Evolutionary conservation across 2,113 vertebrate genomes (phyloP).

Genomic region (Mesitornis unicolor): DNA sequence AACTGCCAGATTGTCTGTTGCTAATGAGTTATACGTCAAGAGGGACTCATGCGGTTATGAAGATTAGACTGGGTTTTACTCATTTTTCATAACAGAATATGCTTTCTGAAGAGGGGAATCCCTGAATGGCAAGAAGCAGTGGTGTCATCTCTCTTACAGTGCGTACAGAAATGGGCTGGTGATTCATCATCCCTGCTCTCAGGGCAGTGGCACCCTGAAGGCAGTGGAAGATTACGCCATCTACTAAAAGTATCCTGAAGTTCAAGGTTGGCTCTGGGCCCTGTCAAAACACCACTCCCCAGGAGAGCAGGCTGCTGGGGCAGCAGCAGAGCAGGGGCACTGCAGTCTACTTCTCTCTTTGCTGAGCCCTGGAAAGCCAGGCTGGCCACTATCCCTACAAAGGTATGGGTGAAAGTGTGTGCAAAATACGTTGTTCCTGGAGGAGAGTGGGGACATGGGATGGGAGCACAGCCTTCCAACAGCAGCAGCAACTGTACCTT

Average conservation of each 20-base stretch:
- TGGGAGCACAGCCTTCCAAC: background rate
- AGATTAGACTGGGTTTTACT: background rate
- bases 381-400: background rate
- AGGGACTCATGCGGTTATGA: background rate
- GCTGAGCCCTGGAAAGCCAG: background rate
- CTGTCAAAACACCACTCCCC: accelerated
- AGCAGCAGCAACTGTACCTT: background rate
- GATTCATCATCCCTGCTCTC: background rate
- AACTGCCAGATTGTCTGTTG: background rate
- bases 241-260: background rate
- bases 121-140: background rate
- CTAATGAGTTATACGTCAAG: background rate
- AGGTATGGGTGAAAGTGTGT: accelerated
- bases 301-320: background rate
- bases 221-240: background rate
- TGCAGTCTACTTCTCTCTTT: background rate
- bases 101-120: background rate
- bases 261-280: background rate
- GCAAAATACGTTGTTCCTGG: background rate
- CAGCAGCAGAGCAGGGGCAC: background rate
- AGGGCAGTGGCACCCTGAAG: background rate
- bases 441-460: background rate
- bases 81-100: background rate
- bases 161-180: background rate
- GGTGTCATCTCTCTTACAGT: background rate